phyloP scores from a whole-genome alignment of 1,140 invertebrate species.

The Pseudoatta argentina region DNA sequence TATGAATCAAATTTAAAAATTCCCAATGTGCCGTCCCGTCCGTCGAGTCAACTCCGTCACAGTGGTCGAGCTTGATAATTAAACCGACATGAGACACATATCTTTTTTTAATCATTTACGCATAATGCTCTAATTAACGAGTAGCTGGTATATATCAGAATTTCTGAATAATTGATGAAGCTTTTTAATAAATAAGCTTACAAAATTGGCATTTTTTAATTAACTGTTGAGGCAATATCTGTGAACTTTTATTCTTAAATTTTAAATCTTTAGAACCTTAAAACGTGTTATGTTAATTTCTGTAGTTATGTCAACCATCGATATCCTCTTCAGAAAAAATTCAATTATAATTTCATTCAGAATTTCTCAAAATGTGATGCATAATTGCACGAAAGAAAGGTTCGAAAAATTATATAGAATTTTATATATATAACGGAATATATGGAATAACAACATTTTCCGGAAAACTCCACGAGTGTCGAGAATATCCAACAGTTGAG shows the following conservation, averaged over 20 bases:
- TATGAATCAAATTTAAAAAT: conserved; percentile 51
- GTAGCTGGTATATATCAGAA: background rate
- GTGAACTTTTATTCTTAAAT: background rate
- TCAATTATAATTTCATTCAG: background rate
- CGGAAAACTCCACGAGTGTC: background rate
- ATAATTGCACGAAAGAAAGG: background rate
- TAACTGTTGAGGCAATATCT: background rate
- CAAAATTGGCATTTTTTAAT: conserved; percentile 24
- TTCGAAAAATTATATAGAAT: conserved; percentile 8
- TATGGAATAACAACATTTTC: conserved; percentile 9
- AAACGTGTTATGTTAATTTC: background rate
- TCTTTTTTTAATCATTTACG: conserved; percentile 15
- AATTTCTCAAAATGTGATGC: background rate
- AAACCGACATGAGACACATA: conserved; percentile 20
- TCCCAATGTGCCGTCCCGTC: background rate
- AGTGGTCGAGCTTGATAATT: conserved; percentile 46
- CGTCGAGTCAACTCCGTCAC: background rate
- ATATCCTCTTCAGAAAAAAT: background rate
- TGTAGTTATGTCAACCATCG: background rate
- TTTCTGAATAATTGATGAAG: conserved; percentile 2
- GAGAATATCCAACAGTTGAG: background rate
- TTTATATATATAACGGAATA: too few species aligned
- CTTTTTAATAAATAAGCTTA: background rate
- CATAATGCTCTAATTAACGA: conserved; percentile 17
- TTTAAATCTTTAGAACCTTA: background rate